A percentile compares a stretch with the other conserved stretches of the same genome.
phyloP scores from a whole-genome alignment of 1,140 invertebrate species.

The Drosophila erecta region DNA sequence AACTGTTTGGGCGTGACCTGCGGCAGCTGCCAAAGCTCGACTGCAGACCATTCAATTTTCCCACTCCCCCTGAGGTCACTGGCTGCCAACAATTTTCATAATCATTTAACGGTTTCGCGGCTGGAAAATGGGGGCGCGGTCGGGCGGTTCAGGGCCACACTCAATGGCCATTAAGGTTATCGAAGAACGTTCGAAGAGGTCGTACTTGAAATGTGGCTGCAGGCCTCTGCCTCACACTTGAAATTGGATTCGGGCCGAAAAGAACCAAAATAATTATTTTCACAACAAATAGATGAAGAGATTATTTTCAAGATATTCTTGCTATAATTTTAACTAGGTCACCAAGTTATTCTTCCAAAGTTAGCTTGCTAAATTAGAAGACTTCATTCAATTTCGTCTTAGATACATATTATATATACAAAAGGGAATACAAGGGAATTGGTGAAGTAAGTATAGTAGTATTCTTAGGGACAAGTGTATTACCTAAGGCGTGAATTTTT shows the following conservation, averaged over 20 bases:
- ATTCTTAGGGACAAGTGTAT: too few relatives aligned
- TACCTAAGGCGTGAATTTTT: not conserved
- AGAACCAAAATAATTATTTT: not conserved
- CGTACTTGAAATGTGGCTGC: slow-evolving; percentile 59
- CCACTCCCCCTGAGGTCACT: slow-evolving; percentile 55
- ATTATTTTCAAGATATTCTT: too few relatives aligned
- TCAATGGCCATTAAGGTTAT: slow-evolving; percentile 80
- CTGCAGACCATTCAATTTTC: slow-evolving; percentile 15
- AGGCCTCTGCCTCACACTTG: slow-evolving; percentile 6
- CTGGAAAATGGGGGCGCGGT: slow-evolving; percentile 14
- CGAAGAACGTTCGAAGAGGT: slow-evolving; percentile 70
- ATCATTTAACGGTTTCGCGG: slow-evolving; percentile 72
- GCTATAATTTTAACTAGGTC: too few relatives aligned
- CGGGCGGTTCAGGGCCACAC: slow-evolving; percentile 38
- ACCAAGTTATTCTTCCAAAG: too few relatives aligned
- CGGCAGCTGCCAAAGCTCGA: slow-evolving; percentile 59
- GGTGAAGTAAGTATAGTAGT: too few relatives aligned
- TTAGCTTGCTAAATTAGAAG: too few relatives aligned
- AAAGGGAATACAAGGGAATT: too few relatives aligned
- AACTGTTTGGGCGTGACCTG: slow-evolving; percentile 76
- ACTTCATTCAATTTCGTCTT: too few relatives aligned
- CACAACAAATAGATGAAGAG: not conserved
- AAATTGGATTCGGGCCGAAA: not conserved
- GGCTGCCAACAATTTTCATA: slow-evolving; percentile 79
- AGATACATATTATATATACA: too few relatives aligned